Evolutionary conservation across 2,888 invertebrate genomes (phyloP).

Genomic region (Pristionchus maxplancki): DNA sequence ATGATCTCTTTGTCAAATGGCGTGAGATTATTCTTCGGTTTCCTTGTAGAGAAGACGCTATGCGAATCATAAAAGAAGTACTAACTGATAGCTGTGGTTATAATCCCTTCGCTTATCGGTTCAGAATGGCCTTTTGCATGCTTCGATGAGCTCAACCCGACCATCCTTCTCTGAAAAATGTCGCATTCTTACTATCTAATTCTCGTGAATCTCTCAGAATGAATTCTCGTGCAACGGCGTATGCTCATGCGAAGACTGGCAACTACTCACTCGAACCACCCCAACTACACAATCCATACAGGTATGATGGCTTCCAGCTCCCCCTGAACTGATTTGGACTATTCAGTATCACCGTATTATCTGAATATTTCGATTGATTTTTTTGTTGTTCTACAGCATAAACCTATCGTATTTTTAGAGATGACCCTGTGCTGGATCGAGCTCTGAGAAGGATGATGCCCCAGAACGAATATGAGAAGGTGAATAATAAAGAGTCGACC

Average conservation of each 20-base stretch:
- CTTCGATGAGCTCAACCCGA: background rate
- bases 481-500: background rate
- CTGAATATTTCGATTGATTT: too few relatives aligned
- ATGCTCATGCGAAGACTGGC: slow-evolving; percentile 71
- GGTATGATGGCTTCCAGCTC: slow-evolving; percentile 38
- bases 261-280: slow-evolving; percentile 67
- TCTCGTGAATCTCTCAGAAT: background rate
- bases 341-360: too few relatives aligned
- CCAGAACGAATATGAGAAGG: slow-evolving; percentile 58
- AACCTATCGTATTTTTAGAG: too few relatives aligned
- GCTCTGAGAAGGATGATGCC: slow-evolving; percentile 63
- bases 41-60: background rate
- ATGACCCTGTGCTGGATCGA: slow-evolving; percentile 69
- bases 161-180: background rate
- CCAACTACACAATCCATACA: slow-evolving; percentile 67
- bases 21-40: background rate
- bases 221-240: slow-evolving; percentile 56
- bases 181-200: background rate
- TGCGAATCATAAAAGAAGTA: background rate
- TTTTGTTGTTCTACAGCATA: too few relatives aligned
- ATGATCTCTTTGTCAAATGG: too few relatives aligned
- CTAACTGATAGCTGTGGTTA: background rate
- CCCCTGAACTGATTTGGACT: background rate
- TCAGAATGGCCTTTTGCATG: background rate
- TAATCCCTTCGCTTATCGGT: background rate